Evolutionary conservation across 2,888 invertebrate genomes (phyloP).

Genomic region (Trachelus stipa): DNA sequence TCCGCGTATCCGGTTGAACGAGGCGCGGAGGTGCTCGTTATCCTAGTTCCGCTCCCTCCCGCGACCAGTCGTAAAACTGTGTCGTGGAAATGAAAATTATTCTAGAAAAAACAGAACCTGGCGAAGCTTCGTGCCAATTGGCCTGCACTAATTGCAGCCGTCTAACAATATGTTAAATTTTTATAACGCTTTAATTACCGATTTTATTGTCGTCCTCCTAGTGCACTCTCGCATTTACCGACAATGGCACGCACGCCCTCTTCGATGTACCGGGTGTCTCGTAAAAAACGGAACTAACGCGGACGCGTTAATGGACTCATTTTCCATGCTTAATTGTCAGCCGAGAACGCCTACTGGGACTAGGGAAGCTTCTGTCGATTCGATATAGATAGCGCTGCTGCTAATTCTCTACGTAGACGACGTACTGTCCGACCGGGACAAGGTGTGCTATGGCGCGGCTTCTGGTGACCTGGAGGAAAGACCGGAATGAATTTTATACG

Average conservation of each 20-base stretch:
- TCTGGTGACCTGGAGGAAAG: no score
- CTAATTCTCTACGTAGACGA: no score
- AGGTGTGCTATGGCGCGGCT: no score
- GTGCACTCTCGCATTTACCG: conserved; percentile 44
- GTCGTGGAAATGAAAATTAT: background rate
- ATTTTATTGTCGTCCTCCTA: conserved; percentile 37
- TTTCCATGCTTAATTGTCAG: conserved; percentile 15
- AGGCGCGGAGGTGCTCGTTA: no score
- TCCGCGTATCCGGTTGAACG: no score
- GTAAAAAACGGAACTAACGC: conserved; percentile 37
- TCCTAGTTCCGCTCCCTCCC: no score
- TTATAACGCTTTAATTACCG: conserved; percentile 39
- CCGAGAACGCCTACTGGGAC: background rate
- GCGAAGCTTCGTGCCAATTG: no score
- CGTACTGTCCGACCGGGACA: no score
- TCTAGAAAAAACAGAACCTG: no score
- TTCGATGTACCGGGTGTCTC: conserved; percentile 22
- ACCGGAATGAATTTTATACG: no score
- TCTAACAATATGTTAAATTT: conserved; percentile 30
- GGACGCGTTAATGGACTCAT: conserved; percentile 22
- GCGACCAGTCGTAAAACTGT: conserved; percentile 11
- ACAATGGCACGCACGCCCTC: conserved; percentile 10
- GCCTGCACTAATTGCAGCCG: conserved; percentile 16
- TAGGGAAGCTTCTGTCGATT: background rate
- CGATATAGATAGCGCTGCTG: background rate